These are phyloP conservation scores for Rhincodon typus DNA, from an alignment of 2,797 vertebrate genomes.

Conservation along the genomic window DNA sequence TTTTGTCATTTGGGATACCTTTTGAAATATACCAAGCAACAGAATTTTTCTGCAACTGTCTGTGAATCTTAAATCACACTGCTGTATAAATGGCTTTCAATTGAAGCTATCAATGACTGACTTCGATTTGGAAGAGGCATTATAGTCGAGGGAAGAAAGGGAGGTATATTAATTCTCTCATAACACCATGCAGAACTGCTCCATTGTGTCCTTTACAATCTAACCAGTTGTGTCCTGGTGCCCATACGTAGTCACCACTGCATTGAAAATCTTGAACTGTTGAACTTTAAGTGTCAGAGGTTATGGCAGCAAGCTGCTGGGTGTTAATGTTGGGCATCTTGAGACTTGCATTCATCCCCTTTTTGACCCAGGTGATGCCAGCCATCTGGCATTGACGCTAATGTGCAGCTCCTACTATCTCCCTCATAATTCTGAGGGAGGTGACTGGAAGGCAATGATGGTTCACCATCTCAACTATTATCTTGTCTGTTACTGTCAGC, in stretches of 20 bases:
- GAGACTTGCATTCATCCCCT: background rate
- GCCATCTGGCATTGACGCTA: background rate
- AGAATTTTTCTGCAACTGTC: no score
- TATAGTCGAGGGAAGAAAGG: background rate
- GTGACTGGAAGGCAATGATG: background rate
- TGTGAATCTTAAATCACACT: no score
- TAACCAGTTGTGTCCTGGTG: background rate
- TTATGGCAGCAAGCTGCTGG: background rate
- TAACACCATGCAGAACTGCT: background rate
- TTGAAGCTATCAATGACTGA: background rate
- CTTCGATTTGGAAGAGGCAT: background rate
- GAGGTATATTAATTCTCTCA: background rate
- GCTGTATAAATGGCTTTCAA: background rate
- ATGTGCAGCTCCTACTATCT: background rate
- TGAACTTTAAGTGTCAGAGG: background rate
- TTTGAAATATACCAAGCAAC: no score
- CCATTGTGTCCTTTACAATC: background rate
- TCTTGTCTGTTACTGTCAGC: background rate
- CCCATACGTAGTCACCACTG: background rate
- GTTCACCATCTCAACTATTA: background rate
- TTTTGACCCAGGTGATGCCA: background rate
- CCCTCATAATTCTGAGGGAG: background rate
- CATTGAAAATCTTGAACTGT: background rate
- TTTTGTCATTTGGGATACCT: no score
- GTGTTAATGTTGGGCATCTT: background rate